Evolutionary conservation across 2,113 vertebrate species (phyloP).

Genomic region (Antidorcas marsupialis): DNA sequence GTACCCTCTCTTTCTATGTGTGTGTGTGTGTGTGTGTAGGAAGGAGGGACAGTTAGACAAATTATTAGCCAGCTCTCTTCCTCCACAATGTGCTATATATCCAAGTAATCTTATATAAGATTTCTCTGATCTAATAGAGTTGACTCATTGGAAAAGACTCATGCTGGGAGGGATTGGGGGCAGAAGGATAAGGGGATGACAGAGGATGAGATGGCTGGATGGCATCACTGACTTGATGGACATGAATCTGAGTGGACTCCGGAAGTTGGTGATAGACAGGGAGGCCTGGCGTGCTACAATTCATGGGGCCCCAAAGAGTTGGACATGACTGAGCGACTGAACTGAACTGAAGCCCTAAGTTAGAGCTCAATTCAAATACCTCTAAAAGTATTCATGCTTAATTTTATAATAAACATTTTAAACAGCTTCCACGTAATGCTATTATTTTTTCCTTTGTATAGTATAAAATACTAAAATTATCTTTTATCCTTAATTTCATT

Average conservation of each 20-base stretch:
- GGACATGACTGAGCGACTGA: too few species aligned
- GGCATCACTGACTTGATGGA: too few species aligned
- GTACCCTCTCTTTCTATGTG: background rate
- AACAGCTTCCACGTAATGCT: background rate
- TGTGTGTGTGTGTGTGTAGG: background rate
- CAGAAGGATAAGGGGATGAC: too few species aligned
- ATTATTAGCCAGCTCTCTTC: background rate
- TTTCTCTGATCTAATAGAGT: background rate
- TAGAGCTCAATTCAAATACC: background rate
- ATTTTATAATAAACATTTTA: background rate
- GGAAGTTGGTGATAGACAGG: too few species aligned
- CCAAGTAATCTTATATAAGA: background rate
- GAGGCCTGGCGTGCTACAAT: too few species aligned
- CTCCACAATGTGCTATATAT: background rate
- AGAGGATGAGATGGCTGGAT: too few species aligned
- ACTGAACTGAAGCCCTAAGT: background rate
- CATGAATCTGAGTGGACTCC: too few species aligned
- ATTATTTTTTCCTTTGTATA: background rate
- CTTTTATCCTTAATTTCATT: background rate
- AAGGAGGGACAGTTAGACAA: rapidly evolving
- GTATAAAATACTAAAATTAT: background rate
- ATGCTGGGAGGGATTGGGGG: too few species aligned
- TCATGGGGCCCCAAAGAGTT: too few species aligned
- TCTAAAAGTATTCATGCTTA: background rate
- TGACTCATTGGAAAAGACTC: too few species aligned